These are phyloP conservation scores for Siniperca obscura DNA, from an alignment of 2,797 vertebrate genomes.

Conservation along the genomic window DNA sequence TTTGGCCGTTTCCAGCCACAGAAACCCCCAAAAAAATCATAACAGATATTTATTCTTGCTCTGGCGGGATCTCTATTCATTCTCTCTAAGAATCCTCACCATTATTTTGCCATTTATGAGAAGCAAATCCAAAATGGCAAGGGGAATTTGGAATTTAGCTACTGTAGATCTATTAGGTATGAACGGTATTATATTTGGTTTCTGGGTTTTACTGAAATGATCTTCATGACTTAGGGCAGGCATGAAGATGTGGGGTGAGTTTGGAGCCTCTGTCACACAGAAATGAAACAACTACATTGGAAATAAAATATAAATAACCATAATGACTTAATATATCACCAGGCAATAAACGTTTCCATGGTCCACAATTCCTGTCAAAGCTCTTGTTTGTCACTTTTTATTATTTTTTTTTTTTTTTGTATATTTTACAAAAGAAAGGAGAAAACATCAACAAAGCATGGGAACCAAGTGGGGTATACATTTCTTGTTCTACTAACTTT, in stretches of 20 bases:
- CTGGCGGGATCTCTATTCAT: slow-evolving; percentile 43
- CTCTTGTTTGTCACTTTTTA: background rate
- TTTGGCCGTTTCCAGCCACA: slow-evolving; percentile 56
- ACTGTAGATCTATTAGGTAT: slow-evolving; percentile 28
- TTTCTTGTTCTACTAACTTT: background rate
- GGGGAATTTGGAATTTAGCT: slow-evolving; percentile 31
- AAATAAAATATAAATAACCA: slow-evolving; percentile 23
- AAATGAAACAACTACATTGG: background rate
- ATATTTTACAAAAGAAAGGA: background rate
- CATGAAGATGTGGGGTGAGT: background rate
- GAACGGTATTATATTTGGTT: slow-evolving; percentile 1
- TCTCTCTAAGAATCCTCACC: slow-evolving; percentile 6
- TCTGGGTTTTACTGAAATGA: slow-evolving; percentile 14
- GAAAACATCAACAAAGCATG: background rate
- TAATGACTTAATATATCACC: slow-evolving; percentile 11
- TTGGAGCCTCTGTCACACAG: background rate
- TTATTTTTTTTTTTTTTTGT: no score
- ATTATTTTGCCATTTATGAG: slow-evolving; percentile 26
- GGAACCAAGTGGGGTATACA: background rate
- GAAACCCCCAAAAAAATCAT: slow-evolving; percentile 53
- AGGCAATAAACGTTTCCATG: background rate
- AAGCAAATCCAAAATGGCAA: slow-evolving; percentile 30
- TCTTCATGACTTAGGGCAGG: slow-evolving; percentile 2
- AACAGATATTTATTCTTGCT: slow-evolving; percentile 50
- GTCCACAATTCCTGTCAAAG: background rate